Evolutionary conservation across 2,888 invertebrate species (phyloP).

Genomic region (Troilus luridus): DNA sequence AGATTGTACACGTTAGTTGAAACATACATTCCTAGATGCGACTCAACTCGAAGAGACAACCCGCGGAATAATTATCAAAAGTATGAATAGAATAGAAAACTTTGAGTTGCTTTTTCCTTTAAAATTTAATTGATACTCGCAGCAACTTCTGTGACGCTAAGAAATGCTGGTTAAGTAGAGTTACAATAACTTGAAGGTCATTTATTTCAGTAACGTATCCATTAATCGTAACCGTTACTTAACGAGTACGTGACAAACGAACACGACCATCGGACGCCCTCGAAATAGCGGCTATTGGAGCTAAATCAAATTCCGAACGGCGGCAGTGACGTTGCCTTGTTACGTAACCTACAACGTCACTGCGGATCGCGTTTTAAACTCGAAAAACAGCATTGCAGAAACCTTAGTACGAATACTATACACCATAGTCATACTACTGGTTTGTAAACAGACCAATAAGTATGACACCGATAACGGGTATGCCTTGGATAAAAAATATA

Average conservation of each 20-base stretch:
- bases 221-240: neutral
- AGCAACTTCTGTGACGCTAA: no score
- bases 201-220: neutral
- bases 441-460: no score
- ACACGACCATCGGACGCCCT: neutral
- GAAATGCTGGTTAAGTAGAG: no score
- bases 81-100: no score
- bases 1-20: no score
- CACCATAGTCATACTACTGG: no score
- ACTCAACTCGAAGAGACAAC: no score
- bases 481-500: neutral
- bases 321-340: neutral
- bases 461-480: neutral
- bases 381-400: neutral
- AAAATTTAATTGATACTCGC: no score
- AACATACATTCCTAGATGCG: no score
- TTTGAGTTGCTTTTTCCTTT: no score
- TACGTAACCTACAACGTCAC: slow-evolving; percentile 4
- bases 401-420: neutral
- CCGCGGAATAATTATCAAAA: no score
- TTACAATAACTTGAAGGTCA: no score
- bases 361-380: slow-evolving; percentile 1
- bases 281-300: slow-evolving; percentile 30
- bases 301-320: slow-evolving; percentile 5
- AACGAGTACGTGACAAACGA: neutral